Evolutionary conservation across 2,888 invertebrate genomes (phyloP).

Genomic region (Drosophila robusta): DNA sequence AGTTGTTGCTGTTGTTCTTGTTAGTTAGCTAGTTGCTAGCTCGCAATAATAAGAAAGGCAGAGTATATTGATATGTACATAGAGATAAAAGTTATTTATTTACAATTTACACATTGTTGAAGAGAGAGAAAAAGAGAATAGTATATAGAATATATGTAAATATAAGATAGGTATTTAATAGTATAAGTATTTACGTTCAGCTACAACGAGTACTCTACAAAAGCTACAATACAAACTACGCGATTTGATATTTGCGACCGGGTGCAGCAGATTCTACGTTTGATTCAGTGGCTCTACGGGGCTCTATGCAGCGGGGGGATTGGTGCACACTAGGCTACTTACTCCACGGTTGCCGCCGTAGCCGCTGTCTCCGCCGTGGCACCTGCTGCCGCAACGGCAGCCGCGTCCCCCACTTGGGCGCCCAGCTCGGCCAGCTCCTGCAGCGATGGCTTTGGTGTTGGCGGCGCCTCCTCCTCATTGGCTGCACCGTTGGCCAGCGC

Average conservation of each 20-base stretch:
- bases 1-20: constrained; percentile 66
- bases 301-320: constrained; percentile 44
- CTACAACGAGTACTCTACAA: constrained; percentile 48
- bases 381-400: constrained; percentile 11
- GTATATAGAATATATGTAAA: constrained; percentile 33
- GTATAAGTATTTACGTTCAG: constrained; percentile 31
- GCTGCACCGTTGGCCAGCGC: constrained; percentile 70
- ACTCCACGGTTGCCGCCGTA: constrained; percentile 55
- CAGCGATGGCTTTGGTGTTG: constrained; percentile 83
- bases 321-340: constrained; percentile 62
- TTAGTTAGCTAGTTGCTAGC: constrained; percentile 51
- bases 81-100: constrained; percentile 65
- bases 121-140: constrained; percentile 50
- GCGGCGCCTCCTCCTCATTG: constrained; percentile 72
- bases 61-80: constrained; percentile 69
- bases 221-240: constrained; percentile 55
- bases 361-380: constrained; percentile 10
- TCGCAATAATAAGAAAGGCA: constrained; percentile 65
- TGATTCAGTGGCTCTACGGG: constrained; percentile 58
- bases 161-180: constrained; percentile 31
- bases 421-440: constrained; percentile 79
- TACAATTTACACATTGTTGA: constrained; percentile 68
- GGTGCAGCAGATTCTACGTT: constrained; percentile 59
- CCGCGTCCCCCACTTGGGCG: constrained; percentile 38
- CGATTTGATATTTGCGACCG: constrained; percentile 34